phyloP scores from a whole-genome alignment of 2,113 vertebrate genomes.

The Mustelus asterias region DNA sequence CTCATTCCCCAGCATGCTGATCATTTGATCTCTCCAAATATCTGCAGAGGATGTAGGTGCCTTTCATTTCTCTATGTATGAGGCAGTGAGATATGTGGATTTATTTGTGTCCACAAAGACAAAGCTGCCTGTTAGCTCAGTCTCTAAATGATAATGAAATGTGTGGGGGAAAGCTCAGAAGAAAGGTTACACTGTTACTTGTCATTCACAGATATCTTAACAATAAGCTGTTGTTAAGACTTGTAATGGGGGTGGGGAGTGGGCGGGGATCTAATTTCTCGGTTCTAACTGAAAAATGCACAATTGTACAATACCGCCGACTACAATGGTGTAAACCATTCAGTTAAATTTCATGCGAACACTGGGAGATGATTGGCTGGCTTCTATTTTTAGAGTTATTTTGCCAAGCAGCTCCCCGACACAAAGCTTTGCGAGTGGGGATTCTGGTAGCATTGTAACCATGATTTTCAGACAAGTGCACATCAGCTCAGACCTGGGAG shows the following conservation, averaged over 20 bases:
- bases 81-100: not conserved
- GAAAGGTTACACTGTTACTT: not conserved
- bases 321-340: not conserved
- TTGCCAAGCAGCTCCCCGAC: not conserved
- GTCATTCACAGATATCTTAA: conserved; percentile 3
- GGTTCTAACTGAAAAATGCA: not conserved
- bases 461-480: not conserved
- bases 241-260: not conserved
- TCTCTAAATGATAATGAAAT: not conserved
- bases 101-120: not conserved
- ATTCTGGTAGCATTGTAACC: not conserved
- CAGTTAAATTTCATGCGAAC: not conserved
- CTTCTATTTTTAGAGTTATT: not conserved
- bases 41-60: not conserved
- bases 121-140: not conserved
- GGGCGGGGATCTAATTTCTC: not conserved
- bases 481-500: not conserved
- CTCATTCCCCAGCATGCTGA: not conserved
- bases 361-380: not conserved
- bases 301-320: not conserved
- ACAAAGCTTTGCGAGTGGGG: not conserved
- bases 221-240: not conserved
- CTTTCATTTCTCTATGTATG: not conserved
- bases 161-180: not conserved
- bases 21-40: not conserved